Conservation (phyloP, 2,888 invertebrate species). For the Cataglyphis albicans region DNA sequence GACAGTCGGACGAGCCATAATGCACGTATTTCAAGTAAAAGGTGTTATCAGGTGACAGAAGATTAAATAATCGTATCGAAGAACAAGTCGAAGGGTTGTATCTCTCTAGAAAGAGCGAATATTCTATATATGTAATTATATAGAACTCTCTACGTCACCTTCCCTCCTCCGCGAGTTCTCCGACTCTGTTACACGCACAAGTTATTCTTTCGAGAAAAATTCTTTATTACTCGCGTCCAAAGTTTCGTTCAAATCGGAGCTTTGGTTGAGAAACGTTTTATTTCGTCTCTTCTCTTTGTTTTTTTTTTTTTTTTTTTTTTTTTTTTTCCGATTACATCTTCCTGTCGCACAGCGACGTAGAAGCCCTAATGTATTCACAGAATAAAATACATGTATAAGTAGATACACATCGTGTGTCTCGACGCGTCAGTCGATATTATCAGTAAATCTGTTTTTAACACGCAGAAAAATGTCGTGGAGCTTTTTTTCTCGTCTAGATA, state of each 20-base stretch:
- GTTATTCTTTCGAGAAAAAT: constrained; percentile 58
- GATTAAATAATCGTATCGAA: constrained; percentile 67
- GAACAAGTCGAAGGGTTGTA: constrained; percentile 69
- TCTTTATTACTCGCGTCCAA: constrained; percentile 63
- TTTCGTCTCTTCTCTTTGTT: constrained; percentile 36
- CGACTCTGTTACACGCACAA: constrained; percentile 60
- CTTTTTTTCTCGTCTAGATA: constrained; percentile 57
- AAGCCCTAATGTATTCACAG: constrained; percentile 75
- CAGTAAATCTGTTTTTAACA: constrained; percentile 72
- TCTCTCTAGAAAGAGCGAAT: constrained; percentile 61
- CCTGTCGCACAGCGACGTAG: constrained; percentile 76
- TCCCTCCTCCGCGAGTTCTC: constrained; percentile 60
- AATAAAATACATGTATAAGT: constrained; percentile 76
- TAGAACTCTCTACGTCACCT: constrained; percentile 62
- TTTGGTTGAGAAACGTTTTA: constrained; percentile 69
- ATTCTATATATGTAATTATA: constrained; percentile 64
- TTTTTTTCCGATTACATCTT: constrained; percentile 58
- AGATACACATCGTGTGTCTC: constrained; percentile 74
- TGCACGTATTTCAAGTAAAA: constrained; percentile 52
- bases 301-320: no score
- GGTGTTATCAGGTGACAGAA: constrained; percentile 73
- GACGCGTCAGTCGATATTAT: constrained; percentile 69
- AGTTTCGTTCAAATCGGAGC: constrained; percentile 68
- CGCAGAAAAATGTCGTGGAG: constrained; percentile 64
- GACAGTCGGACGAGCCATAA: constrained; percentile 8